Evolutionary conservation across 2,797 vertebrate genomes (phyloP).

Genomic region (Xenopus petersii): DNA sequence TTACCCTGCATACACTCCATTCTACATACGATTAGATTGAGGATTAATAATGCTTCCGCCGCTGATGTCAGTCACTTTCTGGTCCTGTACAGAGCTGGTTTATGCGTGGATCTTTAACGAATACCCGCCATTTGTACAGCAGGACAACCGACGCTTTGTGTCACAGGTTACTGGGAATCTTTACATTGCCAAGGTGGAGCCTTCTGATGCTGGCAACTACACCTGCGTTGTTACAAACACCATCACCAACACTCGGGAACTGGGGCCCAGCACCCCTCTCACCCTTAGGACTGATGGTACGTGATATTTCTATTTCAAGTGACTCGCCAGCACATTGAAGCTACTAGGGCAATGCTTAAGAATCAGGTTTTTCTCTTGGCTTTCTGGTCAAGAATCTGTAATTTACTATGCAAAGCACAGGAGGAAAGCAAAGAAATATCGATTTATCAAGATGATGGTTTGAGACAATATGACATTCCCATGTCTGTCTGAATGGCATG

Average conservation of each 20-base stretch:
- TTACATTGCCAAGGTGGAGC: constrained; percentile 95
- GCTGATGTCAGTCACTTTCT: not conserved
- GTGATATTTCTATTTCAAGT: constrained; percentile 41
- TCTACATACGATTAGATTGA: no score
- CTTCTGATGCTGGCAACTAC: constrained; percentile 94
- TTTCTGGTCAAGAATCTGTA: not conserved
- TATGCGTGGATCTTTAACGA: constrained; percentile 98
- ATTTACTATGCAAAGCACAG: not conserved
- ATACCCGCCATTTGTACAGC: constrained; percentile 87
- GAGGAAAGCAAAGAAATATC: not conserved
- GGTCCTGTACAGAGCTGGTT: constrained; percentile 74
- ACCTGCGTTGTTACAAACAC: constrained; percentile 93
- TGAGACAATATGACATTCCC: not conserved
- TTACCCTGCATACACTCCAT: no score
- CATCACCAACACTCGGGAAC: constrained; percentile 81
- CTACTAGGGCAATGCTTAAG: not conserved
- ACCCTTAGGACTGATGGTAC: constrained; percentile 91
- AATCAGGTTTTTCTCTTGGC: not conserved
- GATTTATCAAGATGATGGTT: not conserved
- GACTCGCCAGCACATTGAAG: not conserved
- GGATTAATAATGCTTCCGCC: not conserved
- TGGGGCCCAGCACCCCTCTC: constrained; percentile 89
- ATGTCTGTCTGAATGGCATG: no score
- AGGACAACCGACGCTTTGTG: constrained; percentile 90
- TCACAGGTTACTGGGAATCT: constrained; percentile 94